These are phyloP conservation scores for Xanthorhoe designata DNA, from an alignment of 2,888 invertebrate species.

Conservation along the genomic window DNA sequence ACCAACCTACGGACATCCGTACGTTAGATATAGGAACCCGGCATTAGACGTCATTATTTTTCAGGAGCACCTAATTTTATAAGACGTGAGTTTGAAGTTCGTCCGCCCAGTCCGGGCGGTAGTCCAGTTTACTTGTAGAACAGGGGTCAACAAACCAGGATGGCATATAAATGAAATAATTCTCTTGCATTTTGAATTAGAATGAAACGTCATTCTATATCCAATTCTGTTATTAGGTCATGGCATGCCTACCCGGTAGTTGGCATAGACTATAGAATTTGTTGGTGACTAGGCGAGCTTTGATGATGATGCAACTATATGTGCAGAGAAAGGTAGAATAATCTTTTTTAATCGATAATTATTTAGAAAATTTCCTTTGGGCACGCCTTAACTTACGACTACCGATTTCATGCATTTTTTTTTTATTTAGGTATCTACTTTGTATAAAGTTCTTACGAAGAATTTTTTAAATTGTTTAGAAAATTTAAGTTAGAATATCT, in stretches of 20 bases:
- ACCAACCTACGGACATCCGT: no score
- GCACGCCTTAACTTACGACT: no score
- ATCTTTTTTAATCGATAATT: no score
- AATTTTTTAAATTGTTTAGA: no score
- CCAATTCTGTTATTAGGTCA: slow-evolving; percentile 10
- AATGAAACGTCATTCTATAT: slow-evolving; percentile 21
- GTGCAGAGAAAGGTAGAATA: no score
- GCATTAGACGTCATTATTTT: not conserved
- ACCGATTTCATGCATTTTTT: no score
- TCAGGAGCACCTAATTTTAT: slow-evolving; percentile 11
- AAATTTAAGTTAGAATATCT: no score
- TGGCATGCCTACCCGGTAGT: slow-evolving; percentile 6
- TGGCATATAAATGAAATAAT: slow-evolving; percentile 31
- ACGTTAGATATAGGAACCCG: no score
- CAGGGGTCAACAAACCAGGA: slow-evolving; percentile 17
- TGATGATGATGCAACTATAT: not conserved
- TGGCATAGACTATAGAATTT: slow-evolving; percentile 2
- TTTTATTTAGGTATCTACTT: no score
- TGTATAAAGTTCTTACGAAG: no score
- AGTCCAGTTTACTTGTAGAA: slow-evolving; percentile 12
- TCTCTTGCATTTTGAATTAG: slow-evolving; percentile 27
- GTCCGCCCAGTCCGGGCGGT: no score
- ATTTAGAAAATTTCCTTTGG: no score
- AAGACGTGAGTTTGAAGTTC: slow-evolving; percentile 20
- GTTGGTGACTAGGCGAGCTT: not conserved